Base-by-base conservation (phyloP, 1,140 invertebrate genomes). In the Dreissena polymorpha region DNA sequence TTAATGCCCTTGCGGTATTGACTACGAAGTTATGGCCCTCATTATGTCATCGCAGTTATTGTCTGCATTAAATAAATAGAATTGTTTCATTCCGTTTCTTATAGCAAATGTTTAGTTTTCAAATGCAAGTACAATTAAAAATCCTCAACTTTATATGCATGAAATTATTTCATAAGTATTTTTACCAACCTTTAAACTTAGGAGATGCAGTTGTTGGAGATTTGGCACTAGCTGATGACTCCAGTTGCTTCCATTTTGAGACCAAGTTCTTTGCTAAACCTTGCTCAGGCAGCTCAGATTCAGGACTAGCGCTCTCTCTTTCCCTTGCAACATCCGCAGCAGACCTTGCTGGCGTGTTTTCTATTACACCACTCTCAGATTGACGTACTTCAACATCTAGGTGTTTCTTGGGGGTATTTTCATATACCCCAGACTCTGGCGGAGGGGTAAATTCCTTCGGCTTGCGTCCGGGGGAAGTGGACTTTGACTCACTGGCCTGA, bases 201-300 rank as follows among this genome's bases (percentile, higher is more conserved):
- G 83, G 85, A 6, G 86, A 88, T 8, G 86, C 78, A 18, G 84
- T 70, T 16, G 88, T 81, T 49, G 79, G 84, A 0, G 85, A 86
- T 60, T 86, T 88, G 74, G 76, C 82, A 79, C 80, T 87, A 51
- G 86, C 78, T 13, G 78, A 81, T 49, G 87, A 84, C 84, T 91
- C 90, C 27, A 90, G 69, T 69, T 91, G 89, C 67, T 86, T 88
- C 88, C 89, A 92, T 75, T 86, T 87, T 2, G 87, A 89, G 23
- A 91, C 86, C 84, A 92, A 77, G 72, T 89, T 92, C 64, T 86
- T 88, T 0, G 91, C 89, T n/a, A 85, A 83, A 18, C 91, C 91
- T 69, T 86, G 72, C 75, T 92, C 91, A n/a, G 91, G 91, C 14
- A 91, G 83, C 70, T 89, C 90, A 27, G 86, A 79, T 69, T 89